Conservation (phyloP, 2,888 invertebrate species). For the Galeruca laticollis region DNA sequence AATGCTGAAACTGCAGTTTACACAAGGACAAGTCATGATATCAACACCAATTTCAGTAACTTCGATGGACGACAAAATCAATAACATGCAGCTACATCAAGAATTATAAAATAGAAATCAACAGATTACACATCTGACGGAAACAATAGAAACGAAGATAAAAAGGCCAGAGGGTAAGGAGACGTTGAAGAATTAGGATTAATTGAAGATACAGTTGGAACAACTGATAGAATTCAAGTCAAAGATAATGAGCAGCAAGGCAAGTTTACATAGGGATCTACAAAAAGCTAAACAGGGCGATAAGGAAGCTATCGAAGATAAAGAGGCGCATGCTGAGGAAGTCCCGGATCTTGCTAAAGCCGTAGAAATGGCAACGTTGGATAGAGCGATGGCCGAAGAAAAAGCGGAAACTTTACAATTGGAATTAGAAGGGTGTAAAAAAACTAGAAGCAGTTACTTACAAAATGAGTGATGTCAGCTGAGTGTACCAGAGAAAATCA, state of each 20-base stretch:
- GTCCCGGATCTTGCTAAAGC: slow-evolving; percentile 94
- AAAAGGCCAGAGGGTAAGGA: slow-evolving; percentile 93
- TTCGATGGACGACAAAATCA: slow-evolving; percentile 76
- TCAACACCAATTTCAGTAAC: slow-evolving; percentile 69
- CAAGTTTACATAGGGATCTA: slow-evolving; percentile 88
- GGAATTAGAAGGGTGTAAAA: slow-evolving; percentile 87
- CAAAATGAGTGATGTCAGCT: too few species aligned
- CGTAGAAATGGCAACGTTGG: slow-evolving; percentile 96
- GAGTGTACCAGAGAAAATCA: too few species aligned
- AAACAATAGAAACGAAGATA: slow-evolving; percentile 92
- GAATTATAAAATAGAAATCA: slow-evolving; percentile 76
- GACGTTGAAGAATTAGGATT: slow-evolving; percentile 91
- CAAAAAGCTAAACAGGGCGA: slow-evolving; percentile 89
- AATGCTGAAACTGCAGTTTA: slow-evolving; percentile 62
- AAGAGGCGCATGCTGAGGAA: slow-evolving; percentile 91
- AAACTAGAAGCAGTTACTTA: slow-evolving; percentile 90
- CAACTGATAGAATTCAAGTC: slow-evolving; percentile 94
- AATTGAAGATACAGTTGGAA: slow-evolving; percentile 87
- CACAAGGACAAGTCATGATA: slow-evolving; percentile 84
- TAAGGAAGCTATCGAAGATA: slow-evolving; percentile 89
- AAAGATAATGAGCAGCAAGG: slow-evolving; percentile 91
- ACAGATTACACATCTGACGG: slow-evolving; percentile 88
- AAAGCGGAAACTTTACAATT: slow-evolving; percentile 84
- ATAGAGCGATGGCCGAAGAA: slow-evolving; percentile 99
- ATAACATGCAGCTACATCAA: slow-evolving; percentile 63